Evolutionary conservation across 2,888 invertebrate species (phyloP).

Genomic region (Lycia hirtaria): DNA sequence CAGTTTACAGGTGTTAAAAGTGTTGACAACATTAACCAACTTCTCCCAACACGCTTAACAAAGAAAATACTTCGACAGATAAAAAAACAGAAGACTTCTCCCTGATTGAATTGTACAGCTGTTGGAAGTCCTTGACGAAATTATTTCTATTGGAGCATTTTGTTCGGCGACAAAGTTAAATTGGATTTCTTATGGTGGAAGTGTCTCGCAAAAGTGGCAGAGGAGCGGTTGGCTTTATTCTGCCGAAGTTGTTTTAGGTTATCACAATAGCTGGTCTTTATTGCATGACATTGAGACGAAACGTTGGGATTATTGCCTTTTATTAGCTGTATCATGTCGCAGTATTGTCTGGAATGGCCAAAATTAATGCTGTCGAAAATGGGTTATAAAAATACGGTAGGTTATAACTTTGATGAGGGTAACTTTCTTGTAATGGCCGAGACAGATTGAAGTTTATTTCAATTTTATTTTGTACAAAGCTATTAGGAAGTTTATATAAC

Average conservation of each 20-base stretch:
- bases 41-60: conserved; percentile 54
- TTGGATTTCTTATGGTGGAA: conserved; percentile 83
- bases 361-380: conserved; percentile 31
- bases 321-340: conserved; percentile 41
- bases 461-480: conserved; percentile 12
- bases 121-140: conserved; percentile 80
- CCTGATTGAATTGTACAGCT: conserved; percentile 83
- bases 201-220: conserved; percentile 70
- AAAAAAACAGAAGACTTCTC: conserved; percentile 68
- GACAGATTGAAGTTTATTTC: conserved; percentile 30
- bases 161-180: conserved; percentile 83
- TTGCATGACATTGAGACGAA: conserved; percentile 45
- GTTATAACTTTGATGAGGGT: conserved; percentile 30
- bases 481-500: not conserved
- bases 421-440: conserved; percentile 24
- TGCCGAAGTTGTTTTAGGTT: conserved; percentile 67
- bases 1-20: conserved; percentile 59
- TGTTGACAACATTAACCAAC: conserved; percentile 66
- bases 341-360: conserved; percentile 25
- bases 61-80: conserved; percentile 60
- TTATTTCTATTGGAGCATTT: conserved; percentile 84
- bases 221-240: conserved; percentile 70
- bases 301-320: conserved; percentile 50
- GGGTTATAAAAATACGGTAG: conserved; percentile 29
- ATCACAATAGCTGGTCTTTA: conserved; percentile 68